phyloP scores from a whole-genome alignment of 2,797 vertebrate genomes.

The Lagocephalus sceleratus region DNA sequence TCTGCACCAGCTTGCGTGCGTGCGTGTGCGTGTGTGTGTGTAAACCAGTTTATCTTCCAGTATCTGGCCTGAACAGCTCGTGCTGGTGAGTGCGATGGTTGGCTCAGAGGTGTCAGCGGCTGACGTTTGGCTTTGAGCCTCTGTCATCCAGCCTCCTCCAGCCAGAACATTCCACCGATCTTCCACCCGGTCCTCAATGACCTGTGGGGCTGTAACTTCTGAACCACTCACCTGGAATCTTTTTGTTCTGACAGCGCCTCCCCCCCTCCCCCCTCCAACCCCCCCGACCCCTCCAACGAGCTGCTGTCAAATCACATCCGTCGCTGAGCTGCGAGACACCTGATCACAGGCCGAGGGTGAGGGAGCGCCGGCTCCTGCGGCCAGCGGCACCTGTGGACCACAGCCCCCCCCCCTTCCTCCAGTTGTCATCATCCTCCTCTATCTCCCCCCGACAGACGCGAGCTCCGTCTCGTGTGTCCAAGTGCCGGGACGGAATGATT shows the following conservation, averaged over 20 bases:
- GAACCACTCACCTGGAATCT: constrained; percentile 10
- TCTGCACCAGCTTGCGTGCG: too few species aligned
- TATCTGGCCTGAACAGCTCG: too few species aligned
- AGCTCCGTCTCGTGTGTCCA: constrained; percentile 3
- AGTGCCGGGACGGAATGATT: constrained; percentile 34
- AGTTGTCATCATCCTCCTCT: background rate
- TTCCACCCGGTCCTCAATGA: too few species aligned
- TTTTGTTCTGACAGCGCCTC: constrained; percentile 8
- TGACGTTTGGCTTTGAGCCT: too few species aligned
- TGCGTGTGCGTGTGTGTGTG: too few species aligned
- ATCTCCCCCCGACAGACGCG: too few species aligned
- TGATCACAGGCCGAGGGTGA: too few species aligned
- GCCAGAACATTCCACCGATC: too few species aligned
- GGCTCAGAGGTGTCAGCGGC: too few species aligned
- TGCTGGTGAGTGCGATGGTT: too few species aligned
- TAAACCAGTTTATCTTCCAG: too few species aligned
- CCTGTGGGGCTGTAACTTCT: background rate
- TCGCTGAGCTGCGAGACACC: background rate
- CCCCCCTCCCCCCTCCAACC: background rate
- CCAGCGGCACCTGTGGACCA: background rate
- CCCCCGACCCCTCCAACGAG: background rate
- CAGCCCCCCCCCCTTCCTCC: background rate
- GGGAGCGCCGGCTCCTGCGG: background rate
- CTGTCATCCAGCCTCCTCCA: background rate
- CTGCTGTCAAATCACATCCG: background rate